Conservation (phyloP, 2,113 vertebrate species). For the Coptodon rendalli region DNA sequence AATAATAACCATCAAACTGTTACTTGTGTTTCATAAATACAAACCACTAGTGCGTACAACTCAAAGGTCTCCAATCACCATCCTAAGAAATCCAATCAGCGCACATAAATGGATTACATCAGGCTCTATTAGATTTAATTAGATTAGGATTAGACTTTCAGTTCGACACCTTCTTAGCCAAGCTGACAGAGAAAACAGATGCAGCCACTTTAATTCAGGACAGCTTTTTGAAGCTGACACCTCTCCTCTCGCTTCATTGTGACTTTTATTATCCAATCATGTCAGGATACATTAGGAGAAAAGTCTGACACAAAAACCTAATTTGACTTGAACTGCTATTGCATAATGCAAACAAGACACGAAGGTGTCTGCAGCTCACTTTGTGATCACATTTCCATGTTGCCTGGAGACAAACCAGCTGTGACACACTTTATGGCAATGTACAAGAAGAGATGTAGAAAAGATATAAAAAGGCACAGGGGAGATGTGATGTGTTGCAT, state of each 20-base stretch:
- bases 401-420: background rate
- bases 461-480: background rate
- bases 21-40: background rate
- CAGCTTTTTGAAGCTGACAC: background rate
- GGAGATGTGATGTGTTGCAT: background rate
- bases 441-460: background rate
- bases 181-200: background rate
- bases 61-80: background rate
- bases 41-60: background rate
- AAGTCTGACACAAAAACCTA: background rate
- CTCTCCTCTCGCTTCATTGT: background rate
- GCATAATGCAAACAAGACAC: background rate
- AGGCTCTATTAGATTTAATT: slow-evolving; percentile 19
- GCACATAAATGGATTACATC: slow-evolving; percentile 7
- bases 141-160: slow-evolving; percentile 19
- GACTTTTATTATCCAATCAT: slow-evolving; percentile 26
- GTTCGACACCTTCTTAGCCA: slow-evolving; percentile 19
- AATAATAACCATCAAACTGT: background rate
- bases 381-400: slow-evolving; percentile 17
- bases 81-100: slow-evolving; percentile 22
- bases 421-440: background rate
- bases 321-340: background rate
- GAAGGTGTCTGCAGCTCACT: background rate
- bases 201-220: background rate
- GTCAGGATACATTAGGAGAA: slow-evolving; percentile 13